A percentile compares a stretch with the other conserved stretches of the same genome.
Conservation (phyloP, 2,113 vertebrate species). For the Pseudopodoces humilis region DNA sequence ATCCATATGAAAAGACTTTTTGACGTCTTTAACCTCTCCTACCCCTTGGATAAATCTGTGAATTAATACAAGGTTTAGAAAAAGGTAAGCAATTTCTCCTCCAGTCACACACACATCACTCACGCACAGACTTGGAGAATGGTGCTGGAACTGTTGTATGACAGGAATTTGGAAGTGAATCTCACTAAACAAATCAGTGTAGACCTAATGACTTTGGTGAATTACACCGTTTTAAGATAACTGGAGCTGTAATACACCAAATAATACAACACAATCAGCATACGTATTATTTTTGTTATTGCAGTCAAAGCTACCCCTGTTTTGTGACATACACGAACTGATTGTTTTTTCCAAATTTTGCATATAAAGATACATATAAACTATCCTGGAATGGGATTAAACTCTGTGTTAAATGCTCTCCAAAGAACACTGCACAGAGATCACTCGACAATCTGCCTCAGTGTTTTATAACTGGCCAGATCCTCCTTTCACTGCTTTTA, state of each 20-base stretch:
- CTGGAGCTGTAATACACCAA: background rate
- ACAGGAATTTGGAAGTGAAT: background rate
- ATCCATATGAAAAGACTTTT: background rate
- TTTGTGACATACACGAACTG: background rate
- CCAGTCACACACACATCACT: rapidly evolving
- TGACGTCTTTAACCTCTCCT: background rate
- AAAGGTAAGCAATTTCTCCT: background rate
- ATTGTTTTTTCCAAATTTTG: background rate
- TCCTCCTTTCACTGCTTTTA: background rate
- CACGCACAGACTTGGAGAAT: background rate
- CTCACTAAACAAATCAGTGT: background rate
- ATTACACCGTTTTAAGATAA: background rate
- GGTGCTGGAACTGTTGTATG: background rate
- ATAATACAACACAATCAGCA: background rate
- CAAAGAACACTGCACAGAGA: background rate
- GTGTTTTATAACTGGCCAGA: background rate
- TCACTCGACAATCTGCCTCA: background rate
- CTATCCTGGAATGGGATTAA: background rate
- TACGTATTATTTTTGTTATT: background rate
- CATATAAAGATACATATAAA: background rate
- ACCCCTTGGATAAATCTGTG: background rate
- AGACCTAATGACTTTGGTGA: background rate
- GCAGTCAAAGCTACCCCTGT: background rate
- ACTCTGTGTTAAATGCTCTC: background rate
- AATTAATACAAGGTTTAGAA: background rate